phyloP scores from a whole-genome alignment of 2,113 vertebrate genomes.

The Eonycteris spelaea region DNA sequence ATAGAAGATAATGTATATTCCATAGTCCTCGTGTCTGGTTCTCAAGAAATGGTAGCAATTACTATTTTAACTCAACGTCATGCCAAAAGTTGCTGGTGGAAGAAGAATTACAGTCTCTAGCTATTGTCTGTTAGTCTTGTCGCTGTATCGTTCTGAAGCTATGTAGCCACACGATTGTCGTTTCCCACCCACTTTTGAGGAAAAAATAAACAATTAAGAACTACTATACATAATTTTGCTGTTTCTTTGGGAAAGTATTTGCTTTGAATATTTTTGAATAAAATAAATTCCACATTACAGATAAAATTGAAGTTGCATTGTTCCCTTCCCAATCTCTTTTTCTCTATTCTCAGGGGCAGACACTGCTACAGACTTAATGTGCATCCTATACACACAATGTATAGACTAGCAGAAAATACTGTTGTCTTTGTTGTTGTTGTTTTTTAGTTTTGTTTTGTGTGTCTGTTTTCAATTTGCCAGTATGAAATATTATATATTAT shows the following conservation, averaged over 20 bases:
- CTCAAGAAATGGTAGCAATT: neutral
- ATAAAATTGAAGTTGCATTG: neutral
- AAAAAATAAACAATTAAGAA: neutral
- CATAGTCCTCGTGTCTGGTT: neutral
- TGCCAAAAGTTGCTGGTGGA: neutral
- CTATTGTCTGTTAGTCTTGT: neutral
- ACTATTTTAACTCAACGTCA: neutral
- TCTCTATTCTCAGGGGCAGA: neutral
- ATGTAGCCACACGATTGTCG: neutral
- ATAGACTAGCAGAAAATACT: neutral
- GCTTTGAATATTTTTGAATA: neutral
- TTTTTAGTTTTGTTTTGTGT: neutral
- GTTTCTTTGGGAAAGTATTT: neutral
- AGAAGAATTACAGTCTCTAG: neutral
- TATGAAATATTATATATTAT: neutral
- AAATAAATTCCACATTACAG: neutral
- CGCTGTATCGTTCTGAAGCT: neutral
- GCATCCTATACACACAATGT: no score
- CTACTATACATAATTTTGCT: neutral
- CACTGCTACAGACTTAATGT: neutral
- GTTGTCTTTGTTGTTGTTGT: neutral
- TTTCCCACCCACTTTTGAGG: neutral
- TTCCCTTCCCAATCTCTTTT: neutral
- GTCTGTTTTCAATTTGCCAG: neutral
- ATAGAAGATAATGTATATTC: neutral